These are phyloP conservation scores for Crotalus tigris DNA, from an alignment of 2,113 vertebrate genomes.

Conservation along the genomic window DNA sequence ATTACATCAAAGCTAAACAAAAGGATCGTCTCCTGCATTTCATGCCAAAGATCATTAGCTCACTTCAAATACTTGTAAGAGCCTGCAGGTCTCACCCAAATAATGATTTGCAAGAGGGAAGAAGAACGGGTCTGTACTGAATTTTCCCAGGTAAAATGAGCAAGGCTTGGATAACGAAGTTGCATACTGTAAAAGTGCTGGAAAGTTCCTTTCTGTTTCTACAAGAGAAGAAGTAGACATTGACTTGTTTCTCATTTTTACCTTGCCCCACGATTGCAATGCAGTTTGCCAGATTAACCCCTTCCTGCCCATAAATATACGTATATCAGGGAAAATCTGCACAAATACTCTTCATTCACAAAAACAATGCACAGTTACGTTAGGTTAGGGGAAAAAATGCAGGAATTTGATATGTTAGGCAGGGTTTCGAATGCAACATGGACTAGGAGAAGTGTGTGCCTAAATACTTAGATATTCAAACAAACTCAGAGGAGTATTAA, in stretches of 20 bases:
- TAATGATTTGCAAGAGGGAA: background rate
- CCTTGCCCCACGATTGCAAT: background rate
- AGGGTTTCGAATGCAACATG: background rate
- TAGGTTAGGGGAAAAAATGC: background rate
- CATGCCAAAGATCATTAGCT: background rate
- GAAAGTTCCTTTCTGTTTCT: background rate
- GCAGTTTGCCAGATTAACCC: background rate
- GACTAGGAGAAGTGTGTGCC: background rate
- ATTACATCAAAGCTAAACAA: background rate
- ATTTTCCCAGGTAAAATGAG: background rate
- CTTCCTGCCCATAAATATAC: background rate
- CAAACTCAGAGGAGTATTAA: background rate
- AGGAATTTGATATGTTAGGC: background rate
- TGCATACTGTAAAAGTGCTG: background rate
- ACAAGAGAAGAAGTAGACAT: background rate
- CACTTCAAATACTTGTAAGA: background rate
- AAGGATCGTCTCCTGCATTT: background rate
- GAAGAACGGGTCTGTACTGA: background rate
- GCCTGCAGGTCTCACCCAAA: conserved; percentile 1
- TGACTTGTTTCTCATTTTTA: background rate
- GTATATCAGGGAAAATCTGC: background rate
- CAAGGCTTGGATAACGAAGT: background rate
- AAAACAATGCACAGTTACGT: background rate
- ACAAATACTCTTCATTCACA: background rate
- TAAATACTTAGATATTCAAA: background rate